Evolutionary conservation across 2,113 vertebrate genomes (phyloP).

Genomic region (Periophthalmodon schlosseri): DNA sequence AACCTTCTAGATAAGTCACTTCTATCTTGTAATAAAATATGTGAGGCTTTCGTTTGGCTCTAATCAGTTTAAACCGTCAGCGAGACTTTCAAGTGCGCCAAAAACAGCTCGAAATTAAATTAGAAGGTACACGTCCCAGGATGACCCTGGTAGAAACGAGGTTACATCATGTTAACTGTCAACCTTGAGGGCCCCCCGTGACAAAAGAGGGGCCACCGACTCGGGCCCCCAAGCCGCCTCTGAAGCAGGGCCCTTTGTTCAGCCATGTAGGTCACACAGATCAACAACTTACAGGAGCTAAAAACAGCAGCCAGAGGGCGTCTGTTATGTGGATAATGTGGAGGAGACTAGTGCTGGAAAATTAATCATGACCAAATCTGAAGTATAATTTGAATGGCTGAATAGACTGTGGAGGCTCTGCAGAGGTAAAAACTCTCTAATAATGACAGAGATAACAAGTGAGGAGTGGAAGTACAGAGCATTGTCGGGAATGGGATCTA

Average conservation of each 20-base stretch:
- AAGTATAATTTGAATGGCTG: too few species aligned
- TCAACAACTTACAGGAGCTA: background rate
- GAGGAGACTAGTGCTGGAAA: background rate
- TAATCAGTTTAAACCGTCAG: background rate
- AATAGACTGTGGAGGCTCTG: too few species aligned
- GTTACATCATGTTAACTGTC: slow-evolving; percentile 2
- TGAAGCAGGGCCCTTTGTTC: background rate
- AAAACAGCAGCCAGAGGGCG: background rate
- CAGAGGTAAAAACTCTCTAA: too few species aligned
- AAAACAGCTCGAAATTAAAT: background rate
- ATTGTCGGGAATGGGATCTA: too few species aligned
- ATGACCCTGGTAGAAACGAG: background rate
- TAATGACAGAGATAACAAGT: too few species aligned
- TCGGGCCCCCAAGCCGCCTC: background rate
- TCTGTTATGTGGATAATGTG: background rate
- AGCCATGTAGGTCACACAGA: background rate
- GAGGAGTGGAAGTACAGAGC: too few species aligned
- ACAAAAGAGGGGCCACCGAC: background rate
- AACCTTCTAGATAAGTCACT: background rate
- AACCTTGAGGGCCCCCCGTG: background rate
- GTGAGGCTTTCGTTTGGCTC: background rate
- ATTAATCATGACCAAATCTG: background rate
- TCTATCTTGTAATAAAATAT: background rate
- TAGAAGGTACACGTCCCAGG: background rate
- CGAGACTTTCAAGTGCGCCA: background rate